Conservation (phyloP, 2,888 invertebrate species). For the Philonicus albiceps region DNA sequence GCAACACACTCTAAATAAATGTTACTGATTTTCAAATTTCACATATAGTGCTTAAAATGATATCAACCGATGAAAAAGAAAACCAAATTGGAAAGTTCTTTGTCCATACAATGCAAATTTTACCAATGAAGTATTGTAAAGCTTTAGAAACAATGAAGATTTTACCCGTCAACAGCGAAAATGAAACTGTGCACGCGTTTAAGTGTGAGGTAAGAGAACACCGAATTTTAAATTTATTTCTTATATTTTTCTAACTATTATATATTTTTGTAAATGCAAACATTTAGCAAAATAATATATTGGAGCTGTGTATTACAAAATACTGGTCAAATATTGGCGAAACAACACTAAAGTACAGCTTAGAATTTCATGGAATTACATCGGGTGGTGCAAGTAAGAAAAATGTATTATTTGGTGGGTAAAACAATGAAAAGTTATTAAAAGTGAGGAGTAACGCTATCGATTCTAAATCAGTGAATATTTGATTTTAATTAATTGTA, state of each 20-base stretch:
- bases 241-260: neutral
- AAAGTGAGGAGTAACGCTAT: neutral
- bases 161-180: slow-evolving; percentile 71
- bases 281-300: slow-evolving; percentile 73
- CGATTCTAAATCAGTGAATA: neutral
- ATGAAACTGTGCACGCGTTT: slow-evolving; percentile 76
- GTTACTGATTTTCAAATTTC: neutral
- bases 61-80: slow-evolving; percentile 68
- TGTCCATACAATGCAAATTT: slow-evolving; percentile 86
- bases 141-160: slow-evolving; percentile 66
- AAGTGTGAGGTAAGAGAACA: slow-evolving; percentile 71
- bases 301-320: slow-evolving; percentile 91
- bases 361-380: slow-evolving; percentile 84
- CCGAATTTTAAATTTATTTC: neutral
- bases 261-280: slow-evolving; percentile 40
- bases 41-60: slow-evolving; percentile 67
- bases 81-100: slow-evolving; percentile 80
- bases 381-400: slow-evolving; percentile 68
- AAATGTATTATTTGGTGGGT: neutral
- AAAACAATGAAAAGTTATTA: neutral
- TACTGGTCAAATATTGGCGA: slow-evolving; percentile 94
- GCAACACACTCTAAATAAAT: neutral
- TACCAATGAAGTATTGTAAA: slow-evolving; percentile 82
- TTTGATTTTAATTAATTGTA: too few species aligned
- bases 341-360: slow-evolving; percentile 73